Evolutionary conservation across 2,113 vertebrate genomes (phyloP).

Genomic region (Scopus umbretta): DNA sequence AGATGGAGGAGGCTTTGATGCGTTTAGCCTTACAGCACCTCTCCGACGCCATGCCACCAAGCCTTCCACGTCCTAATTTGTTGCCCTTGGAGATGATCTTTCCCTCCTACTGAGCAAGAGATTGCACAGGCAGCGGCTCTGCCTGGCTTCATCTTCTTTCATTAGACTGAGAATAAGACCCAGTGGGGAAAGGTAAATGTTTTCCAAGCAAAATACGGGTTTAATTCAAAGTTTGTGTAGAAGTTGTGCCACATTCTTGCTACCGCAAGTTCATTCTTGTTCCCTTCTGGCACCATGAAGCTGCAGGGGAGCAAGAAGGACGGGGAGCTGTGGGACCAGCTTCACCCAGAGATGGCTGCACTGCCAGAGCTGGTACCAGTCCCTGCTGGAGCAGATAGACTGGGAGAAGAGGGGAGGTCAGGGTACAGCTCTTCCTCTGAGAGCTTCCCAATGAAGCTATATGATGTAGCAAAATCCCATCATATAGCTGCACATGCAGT

Average conservation of each 20-base stretch:
- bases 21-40: background rate
- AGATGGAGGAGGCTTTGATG: background rate
- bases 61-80: background rate
- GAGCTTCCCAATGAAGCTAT: background rate
- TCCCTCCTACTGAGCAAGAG: background rate
- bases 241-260: background rate
- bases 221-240: background rate
- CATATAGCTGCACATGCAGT: fast-evolving
- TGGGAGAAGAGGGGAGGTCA: background rate
- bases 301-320: background rate
- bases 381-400: background rate
- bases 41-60: background rate
- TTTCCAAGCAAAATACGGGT: background rate
- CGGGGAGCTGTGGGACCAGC: background rate
- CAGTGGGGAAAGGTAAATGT: background rate
- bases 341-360: background rate
- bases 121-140: background rate
- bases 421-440: background rate
- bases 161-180: background rate
- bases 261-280: fast-evolving
- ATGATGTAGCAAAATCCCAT: background rate
- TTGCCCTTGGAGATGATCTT: background rate
- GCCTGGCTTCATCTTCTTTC: background rate
- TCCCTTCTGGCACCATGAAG: background rate
- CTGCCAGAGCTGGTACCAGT: background rate